phyloP scores from a whole-genome alignment of 1,140 invertebrate species.

The Caenorhabditis tropicalis region DNA sequence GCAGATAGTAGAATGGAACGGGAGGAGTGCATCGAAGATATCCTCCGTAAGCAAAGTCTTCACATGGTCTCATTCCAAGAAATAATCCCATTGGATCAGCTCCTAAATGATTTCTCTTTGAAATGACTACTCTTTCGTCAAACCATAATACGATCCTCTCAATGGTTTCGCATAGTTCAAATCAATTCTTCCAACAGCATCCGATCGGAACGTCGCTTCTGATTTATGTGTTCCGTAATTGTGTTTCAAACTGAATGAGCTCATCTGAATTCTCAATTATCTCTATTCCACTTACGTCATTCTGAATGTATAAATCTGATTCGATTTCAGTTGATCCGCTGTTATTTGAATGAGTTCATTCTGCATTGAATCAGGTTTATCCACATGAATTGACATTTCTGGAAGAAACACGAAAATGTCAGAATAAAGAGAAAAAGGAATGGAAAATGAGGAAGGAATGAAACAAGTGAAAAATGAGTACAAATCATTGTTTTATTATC shows the following conservation, averaged over 20 bases:
- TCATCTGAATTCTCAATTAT: not conserved
- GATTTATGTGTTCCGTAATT: constrained; percentile 45
- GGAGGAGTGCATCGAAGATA: constrained; percentile 52
- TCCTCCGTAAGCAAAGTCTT: constrained; percentile 46
- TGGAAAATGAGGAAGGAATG: not conserved
- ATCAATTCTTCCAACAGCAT: constrained; percentile 31
- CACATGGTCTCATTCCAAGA: constrained; percentile 7
- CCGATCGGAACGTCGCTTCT: constrained; percentile 15
- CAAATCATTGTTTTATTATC: not conserved
- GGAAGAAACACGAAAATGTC: not conserved
- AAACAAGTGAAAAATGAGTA: too few relatives aligned
- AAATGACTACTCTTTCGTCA: not conserved
- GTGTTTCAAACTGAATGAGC: constrained; percentile 41
- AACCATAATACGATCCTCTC: constrained; percentile 50
- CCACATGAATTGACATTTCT: constrained; percentile 11
- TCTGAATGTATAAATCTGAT: constrained; percentile 23
- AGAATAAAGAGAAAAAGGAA: not conserved
- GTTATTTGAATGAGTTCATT: constrained; percentile 29
- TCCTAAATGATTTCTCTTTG: constrained; percentile 6
- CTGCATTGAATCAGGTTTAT: constrained; percentile 51
- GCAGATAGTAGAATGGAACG: constrained; percentile 32
- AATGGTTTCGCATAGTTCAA: constrained; percentile 17
- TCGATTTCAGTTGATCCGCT: not conserved
- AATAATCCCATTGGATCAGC: constrained; percentile 50
- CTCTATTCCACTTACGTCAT: constrained; percentile 34